Evolutionary conservation across 2,113 vertebrate species (phyloP).

Genomic region (Pholis gunnellus): DNA sequence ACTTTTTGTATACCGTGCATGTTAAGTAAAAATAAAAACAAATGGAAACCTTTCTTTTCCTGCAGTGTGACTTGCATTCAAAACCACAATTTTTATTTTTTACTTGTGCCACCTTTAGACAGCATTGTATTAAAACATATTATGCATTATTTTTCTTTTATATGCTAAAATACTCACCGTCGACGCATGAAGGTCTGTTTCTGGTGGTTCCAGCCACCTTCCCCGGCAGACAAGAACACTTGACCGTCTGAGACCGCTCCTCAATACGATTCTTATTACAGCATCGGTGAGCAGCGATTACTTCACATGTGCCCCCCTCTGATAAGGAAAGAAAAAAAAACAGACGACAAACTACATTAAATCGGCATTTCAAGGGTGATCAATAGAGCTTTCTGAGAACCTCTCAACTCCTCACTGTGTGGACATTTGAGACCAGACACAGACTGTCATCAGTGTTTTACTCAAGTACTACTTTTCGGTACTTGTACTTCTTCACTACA

Average conservation of each 20-base stretch:
- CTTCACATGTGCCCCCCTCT: constrained; percentile 88
- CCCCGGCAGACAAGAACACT: constrained; percentile 88
- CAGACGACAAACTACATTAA: constrained; percentile 23
- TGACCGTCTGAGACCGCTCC: constrained; percentile 88
- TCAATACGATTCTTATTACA: constrained; percentile 89
- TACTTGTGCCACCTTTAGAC: background rate
- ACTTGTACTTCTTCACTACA: background rate
- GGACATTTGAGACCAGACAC: background rate
- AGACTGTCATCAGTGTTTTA: background rate
- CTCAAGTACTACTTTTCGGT: background rate
- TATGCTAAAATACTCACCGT: constrained; percentile 77
- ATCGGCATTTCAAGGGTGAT: constrained; percentile 31
- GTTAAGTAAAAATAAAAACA: constrained; percentile 14
- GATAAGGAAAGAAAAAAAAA: constrained; percentile 24
- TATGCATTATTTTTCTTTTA: background rate
- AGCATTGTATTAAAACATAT: background rate
- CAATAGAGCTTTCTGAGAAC: constrained; percentile 7
- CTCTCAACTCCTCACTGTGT: background rate
- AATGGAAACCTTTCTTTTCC: constrained; percentile 24
- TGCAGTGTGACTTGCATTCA: background rate
- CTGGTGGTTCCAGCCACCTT: constrained; percentile 89
- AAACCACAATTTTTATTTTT: background rate
- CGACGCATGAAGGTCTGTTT: constrained; percentile 87
- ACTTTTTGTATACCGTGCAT: background rate
- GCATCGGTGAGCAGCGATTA: constrained; percentile 88